These are phyloP conservation scores for Fringilla coelebs DNA, from an alignment of 2,797 vertebrate genomes.

Conservation along the genomic window DNA sequence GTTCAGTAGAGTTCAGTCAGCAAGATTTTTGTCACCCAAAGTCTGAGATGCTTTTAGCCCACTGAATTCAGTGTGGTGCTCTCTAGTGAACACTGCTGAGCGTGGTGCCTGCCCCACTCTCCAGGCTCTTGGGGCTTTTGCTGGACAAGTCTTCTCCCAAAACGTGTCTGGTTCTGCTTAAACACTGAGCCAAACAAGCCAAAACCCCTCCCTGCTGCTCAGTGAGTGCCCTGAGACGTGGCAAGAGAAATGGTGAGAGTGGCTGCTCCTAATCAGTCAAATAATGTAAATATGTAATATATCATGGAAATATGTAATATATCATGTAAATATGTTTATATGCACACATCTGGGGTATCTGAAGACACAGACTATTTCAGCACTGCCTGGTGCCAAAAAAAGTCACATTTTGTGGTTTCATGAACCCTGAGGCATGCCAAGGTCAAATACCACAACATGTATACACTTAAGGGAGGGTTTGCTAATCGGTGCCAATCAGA, in stretches of 20 bases:
- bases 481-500: not conserved
- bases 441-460: not conserved
- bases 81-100: not conserved
- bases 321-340: too few relatives aligned
- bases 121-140: not conserved
- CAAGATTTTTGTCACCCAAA: not conserved
- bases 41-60: not conserved
- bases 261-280: not conserved
- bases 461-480: not conserved
- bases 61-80: not conserved
- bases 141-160: not conserved
- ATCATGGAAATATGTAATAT: not conserved
- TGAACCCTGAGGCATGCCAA: not conserved
- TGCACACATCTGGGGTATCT: too few relatives aligned
- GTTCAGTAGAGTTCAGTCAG: not conserved
- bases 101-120: not conserved
- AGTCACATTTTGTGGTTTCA: not conserved
- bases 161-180: not conserved
- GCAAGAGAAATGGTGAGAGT: not conserved
- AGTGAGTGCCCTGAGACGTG: rapidly evolving
- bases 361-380: not conserved
- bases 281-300: not conserved
- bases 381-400: not conserved
- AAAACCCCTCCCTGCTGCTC: not conserved
- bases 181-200: not conserved